A percentile compares a stretch with the other conserved stretches of the same genome.
Conservation (phyloP, 2,113 vertebrate genomes). For the Pluvianellus socialis region DNA sequence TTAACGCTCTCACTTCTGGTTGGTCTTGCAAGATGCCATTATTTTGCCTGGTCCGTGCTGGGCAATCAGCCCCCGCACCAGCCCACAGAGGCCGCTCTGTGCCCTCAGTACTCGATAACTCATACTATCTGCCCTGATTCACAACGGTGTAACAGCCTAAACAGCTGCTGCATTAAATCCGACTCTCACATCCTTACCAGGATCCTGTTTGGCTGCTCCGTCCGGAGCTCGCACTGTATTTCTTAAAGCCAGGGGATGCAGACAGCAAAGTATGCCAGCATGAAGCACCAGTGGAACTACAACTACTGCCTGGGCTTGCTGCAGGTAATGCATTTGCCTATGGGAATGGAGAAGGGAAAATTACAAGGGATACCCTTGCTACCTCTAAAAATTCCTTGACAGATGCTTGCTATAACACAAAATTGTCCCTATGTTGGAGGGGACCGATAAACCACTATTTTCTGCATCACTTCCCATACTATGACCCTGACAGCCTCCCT, state of each 20-base stretch:
- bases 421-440: background rate
- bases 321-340: background rate
- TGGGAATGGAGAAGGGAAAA: background rate
- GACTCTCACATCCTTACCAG: background rate
- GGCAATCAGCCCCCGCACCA: background rate
- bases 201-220: background rate
- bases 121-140: background rate
- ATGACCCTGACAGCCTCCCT: background rate
- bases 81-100: background rate
- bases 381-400: background rate
- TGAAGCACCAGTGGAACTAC: background rate
- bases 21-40: background rate
- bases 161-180: background rate
- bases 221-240: background rate
- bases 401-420: background rate
- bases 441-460: background rate
- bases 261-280: background rate
- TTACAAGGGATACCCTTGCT: background rate
- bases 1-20: background rate
- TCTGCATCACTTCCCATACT: background rate
- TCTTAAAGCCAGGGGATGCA: background rate
- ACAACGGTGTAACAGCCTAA: background rate
- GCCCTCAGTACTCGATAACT: background rate
- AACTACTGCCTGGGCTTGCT: background rate
- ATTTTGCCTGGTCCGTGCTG: background rate